A percentile compares a stretch with the other conserved stretches of the same genome.
These are phyloP conservation scores for Momotus momota DNA, from an alignment of 2,797 vertebrate species.

Conservation along the genomic window DNA sequence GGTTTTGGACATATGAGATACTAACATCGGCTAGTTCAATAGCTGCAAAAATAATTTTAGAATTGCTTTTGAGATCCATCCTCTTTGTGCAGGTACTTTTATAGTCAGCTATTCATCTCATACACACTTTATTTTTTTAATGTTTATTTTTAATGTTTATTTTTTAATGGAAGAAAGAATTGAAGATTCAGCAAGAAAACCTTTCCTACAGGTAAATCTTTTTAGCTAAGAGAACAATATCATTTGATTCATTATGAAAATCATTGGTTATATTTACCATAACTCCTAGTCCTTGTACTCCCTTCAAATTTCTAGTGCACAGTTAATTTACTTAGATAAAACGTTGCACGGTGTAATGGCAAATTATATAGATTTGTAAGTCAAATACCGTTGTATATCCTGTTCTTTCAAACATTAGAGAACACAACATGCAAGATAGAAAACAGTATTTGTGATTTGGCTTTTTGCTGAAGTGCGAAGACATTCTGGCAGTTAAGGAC, in stretches of 20 bases:
- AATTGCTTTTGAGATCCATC: neutral
- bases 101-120: neutral
- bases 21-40: neutral
- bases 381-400: neutral
- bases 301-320: neutral
- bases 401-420: neutral
- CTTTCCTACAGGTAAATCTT: neutral
- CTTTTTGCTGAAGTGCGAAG: neutral
- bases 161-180: neutral
- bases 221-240: neutral
- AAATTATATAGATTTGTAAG: neutral
- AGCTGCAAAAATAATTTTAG: neutral
- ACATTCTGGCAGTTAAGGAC: neutral
- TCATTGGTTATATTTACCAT: neutral
- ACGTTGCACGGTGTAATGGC: neutral
- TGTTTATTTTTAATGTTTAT: too few species aligned
- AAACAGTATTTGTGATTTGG: neutral
- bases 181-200: neutral
- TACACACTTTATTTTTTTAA: neutral
- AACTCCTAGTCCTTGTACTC: neutral
- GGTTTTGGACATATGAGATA: neutral
- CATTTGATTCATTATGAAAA: neutral
- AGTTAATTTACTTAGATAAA: neutral
- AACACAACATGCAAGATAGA: rapidly evolving
- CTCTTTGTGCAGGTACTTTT: neutral